Conservation (phyloP, 2,113 vertebrate species). For the Ciconia boyciana region DNA sequence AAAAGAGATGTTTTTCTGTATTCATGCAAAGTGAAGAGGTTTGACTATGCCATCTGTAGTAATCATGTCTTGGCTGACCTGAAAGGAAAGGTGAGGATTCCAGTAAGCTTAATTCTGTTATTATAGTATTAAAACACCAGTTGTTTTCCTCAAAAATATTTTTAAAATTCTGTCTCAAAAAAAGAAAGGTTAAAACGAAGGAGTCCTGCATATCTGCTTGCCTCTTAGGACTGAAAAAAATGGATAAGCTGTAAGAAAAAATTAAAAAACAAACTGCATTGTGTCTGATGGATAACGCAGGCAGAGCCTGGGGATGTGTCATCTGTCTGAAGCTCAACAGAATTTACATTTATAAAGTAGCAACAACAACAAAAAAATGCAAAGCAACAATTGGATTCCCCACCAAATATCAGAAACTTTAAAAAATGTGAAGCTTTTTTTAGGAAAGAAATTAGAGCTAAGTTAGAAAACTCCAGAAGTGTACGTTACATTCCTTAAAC, state of each 20-base stretch:
- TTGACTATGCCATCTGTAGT: not conserved
- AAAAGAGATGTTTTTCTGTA: not conserved
- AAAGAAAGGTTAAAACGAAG: not conserved
- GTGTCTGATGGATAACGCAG: constrained; percentile 39
- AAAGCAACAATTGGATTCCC: not conserved
- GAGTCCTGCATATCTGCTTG: not conserved
- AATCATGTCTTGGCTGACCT: not conserved
- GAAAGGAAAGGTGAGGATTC: not conserved
- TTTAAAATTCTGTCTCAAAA: not conserved
- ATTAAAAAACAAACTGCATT: not conserved
- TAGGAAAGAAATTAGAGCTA: not conserved
- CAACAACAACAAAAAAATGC: not conserved
- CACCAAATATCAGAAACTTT: not conserved
- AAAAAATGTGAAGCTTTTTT: not conserved
- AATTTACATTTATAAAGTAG: constrained; percentile 34
- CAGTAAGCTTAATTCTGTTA: constrained; percentile 7
- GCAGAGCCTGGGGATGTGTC: constrained; percentile 6
- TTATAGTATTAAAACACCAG: not conserved
- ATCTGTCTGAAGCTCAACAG: constrained; percentile 32
- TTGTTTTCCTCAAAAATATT: not conserved
- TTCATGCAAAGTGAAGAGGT: not conserved
- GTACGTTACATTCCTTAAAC: not conserved
- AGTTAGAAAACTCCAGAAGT: not conserved
- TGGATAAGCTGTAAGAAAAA: constrained; percentile 9
- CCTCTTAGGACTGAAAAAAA: not conserved